Base-by-base conservation (phyloP, 2,888 invertebrate species). In the Xestia ashworthii region DNA sequence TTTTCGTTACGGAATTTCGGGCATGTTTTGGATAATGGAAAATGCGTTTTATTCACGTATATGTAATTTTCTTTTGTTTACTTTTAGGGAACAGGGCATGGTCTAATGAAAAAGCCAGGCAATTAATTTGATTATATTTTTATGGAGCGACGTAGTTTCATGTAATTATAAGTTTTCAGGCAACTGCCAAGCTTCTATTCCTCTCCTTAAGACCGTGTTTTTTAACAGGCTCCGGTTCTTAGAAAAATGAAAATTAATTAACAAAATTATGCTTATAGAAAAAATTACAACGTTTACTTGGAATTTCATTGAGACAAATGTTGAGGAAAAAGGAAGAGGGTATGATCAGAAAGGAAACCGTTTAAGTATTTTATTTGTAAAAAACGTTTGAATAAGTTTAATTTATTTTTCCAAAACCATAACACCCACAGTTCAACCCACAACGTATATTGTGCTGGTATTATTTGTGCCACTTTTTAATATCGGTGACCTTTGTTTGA, bases 1-100 rank as follows among this genome's bases (percentile, higher is more conserved):
- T 80, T 80, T 72, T 64, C 76, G 78, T 81, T 76, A 78, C 46
- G 70, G 82, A 82, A 84, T 81, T 88, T 82, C 16, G 16, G 69
- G 60, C 32, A 55, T 76, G 80, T 86, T 86, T 62, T 44, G 2
- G 71, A 81, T 71, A 76, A 12, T 66, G 53, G 76, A 66, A 72
- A 76, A 76, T 76, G 71, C 76, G 48, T 82, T 64, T 50, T 70
- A 38, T 62, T 62, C 60, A 81, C 72, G 84, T 67, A 53, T 5
- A 25, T 8, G 48, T 66, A 25, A 58, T 46, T 73, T 85, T 50
- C 12, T 66, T 72, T 81, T 81, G 41, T 72, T 81, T 76, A 41
- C 12, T 62, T 71, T 25, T 2, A 19, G 4, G 11, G 16, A 46
- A 38, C 53, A 62, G 5, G 32, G 32, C 0, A n/a, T 1, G 46